These are phyloP conservation scores for Glyphotaelius pellucidus DNA, from an alignment of 2,888 invertebrate species.

Conservation along the genomic window DNA sequence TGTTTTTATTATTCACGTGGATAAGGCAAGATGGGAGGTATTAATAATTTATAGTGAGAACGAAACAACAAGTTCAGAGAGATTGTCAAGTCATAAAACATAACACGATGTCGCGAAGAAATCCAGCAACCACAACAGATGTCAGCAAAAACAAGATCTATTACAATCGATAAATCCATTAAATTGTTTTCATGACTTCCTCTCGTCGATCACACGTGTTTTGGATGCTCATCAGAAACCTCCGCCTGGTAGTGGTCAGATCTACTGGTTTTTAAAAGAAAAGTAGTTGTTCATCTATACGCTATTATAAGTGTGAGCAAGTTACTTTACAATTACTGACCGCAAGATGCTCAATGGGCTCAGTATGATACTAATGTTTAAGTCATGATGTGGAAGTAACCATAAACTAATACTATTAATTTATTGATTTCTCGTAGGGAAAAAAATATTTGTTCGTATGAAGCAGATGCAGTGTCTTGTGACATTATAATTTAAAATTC, in stretches of 20 bases:
- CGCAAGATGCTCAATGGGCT: background rate
- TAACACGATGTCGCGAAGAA: background rate
- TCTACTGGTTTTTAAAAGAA: background rate
- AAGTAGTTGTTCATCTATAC: background rate
- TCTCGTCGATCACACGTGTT: background rate
- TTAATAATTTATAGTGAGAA: background rate
- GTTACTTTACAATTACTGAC: background rate
- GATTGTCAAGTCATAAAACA: constrained; percentile 2
- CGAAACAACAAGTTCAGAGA: background rate
- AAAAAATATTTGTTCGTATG: background rate
- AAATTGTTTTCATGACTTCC: background rate
- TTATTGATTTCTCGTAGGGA: background rate
- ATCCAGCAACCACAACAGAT: background rate
- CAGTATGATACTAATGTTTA: background rate
- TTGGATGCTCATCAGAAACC: background rate
- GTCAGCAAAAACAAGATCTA: background rate
- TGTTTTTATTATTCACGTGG: background rate
- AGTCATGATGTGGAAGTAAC: background rate
- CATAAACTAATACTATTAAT: background rate
- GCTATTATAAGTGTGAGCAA: background rate
- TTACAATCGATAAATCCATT: background rate
- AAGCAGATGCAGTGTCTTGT: too few species aligned
- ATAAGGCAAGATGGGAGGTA: background rate
- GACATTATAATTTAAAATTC: too few species aligned
- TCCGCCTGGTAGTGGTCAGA: background rate